Conservation (phyloP, 2,113 vertebrate species). For the Oryzias javanicus region DNA sequence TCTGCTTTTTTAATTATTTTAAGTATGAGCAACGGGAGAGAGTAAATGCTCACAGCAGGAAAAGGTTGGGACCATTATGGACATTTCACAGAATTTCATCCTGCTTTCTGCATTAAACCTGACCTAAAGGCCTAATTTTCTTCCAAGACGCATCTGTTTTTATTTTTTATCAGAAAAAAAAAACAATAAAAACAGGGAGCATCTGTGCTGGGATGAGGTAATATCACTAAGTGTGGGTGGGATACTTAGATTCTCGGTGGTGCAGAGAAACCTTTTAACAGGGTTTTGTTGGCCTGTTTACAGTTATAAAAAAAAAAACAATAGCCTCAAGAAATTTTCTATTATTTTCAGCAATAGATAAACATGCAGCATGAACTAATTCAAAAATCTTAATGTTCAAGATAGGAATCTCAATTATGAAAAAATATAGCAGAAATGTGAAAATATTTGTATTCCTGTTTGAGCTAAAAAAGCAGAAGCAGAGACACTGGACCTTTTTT, state of each 20-base stretch:
- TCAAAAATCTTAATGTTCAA: too few relatives aligned
- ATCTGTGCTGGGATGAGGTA: slow-evolving; percentile 28
- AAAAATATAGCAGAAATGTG: too few relatives aligned
- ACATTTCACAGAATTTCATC: slow-evolving; percentile 12
- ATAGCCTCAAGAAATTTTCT: too few relatives aligned
- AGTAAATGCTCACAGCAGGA: background rate
- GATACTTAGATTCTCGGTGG: slow-evolving; percentile 30
- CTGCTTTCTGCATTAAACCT: slow-evolving; percentile 22
- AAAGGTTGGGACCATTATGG: background rate
- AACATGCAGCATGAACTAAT: too few relatives aligned
- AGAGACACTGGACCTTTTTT: too few relatives aligned
- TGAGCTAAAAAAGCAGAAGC: too few relatives aligned
- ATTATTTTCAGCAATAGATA: too few relatives aligned
- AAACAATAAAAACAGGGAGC: slow-evolving; percentile 38
- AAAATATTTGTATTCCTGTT: too few relatives aligned
- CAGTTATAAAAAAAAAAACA: background rate
- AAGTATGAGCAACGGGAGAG: slow-evolving; percentile 15
- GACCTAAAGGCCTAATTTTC: slow-evolving; percentile 35
- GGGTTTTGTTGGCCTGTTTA: background rate
- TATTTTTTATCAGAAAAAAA: slow-evolving; percentile 41
- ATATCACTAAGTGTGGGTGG: slow-evolving; percentile 31
- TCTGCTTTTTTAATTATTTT: slow-evolving; percentile 28
- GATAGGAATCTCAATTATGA: too few relatives aligned
- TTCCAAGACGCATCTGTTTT: slow-evolving; percentile 54
- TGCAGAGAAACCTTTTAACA: slow-evolving; percentile 33